A percentile compares a stretch with the other conserved stretches of the same genome.
These are phyloP conservation scores for Zaprionus africanus DNA, from an alignment of 1,140 invertebrate genomes.

Conservation along the genomic window DNA sequence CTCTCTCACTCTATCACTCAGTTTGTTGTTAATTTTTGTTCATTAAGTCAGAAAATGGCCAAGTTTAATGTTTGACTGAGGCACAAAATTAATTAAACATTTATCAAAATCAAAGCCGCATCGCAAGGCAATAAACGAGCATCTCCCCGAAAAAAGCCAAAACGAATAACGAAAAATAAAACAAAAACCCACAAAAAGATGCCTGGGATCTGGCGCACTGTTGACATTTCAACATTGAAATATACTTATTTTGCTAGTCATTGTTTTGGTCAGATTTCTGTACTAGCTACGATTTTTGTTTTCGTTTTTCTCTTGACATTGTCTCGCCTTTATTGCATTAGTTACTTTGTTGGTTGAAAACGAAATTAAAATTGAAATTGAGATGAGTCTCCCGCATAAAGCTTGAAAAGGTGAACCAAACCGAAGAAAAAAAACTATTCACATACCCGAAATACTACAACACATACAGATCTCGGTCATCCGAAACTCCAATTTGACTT, in stretches of 20 bases:
- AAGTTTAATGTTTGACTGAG: conserved; percentile 78
- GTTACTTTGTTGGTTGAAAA: conserved; percentile 43
- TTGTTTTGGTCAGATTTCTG: conserved; percentile 49
- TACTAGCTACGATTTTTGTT: conserved; percentile 17
- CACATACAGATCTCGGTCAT: conserved; percentile 29
- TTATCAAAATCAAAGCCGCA: conserved; percentile 80
- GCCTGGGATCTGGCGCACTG: conserved; percentile 20
- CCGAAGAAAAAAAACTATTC: conserved; percentile 56
- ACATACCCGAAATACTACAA: conserved; percentile 42
- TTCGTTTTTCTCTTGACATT: conserved; percentile 40
- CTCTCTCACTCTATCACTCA: conserved; percentile 35
- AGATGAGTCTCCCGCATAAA: conserved; percentile 54
- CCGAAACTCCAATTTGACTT: conserved; percentile 9
- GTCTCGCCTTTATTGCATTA: conserved; percentile 53
- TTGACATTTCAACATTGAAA: conserved; percentile 68
- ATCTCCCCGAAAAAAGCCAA: conserved; percentile 30
- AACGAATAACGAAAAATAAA: conserved; percentile 29
- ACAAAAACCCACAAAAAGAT: conserved; percentile 12
- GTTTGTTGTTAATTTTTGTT: conserved; percentile 83
- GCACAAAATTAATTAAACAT: conserved; percentile 83
- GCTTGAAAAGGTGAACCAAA: conserved; percentile 29
- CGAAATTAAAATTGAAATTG: conserved; percentile 46
- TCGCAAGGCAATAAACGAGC: conserved; percentile 46
- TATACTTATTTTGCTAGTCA: conserved; percentile 56
- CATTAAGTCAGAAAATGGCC: conserved; percentile 80